phyloP scores from a whole-genome alignment of 2,797 vertebrate species.

The Mormyrus hasselquistii region DNA sequence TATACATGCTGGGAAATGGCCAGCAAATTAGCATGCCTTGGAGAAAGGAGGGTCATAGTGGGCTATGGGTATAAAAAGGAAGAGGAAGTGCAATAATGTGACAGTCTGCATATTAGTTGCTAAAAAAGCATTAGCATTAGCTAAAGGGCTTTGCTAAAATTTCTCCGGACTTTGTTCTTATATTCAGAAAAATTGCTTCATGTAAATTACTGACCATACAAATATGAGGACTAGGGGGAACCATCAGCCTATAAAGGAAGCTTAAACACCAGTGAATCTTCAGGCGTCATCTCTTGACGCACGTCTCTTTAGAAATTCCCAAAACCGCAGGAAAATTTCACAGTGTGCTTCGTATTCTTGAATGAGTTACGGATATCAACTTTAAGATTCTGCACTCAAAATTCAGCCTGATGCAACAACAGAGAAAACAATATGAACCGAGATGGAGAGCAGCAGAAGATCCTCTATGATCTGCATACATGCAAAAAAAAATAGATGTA shows the following conservation, averaged over 20 bases:
- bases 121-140: neutral
- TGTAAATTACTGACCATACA: neutral
- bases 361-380: neutral
- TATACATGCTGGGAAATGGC: neutral
- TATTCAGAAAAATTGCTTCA: neutral
- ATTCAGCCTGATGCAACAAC: neutral
- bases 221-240: neutral
- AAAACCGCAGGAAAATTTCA: neutral
- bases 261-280: neutral
- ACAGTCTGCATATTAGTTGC: neutral
- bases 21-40: neutral
- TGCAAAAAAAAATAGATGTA: neutral
- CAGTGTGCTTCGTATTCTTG: neutral
- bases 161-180: neutral
- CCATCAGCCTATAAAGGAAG: neutral
- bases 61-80: neutral
- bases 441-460: neutral
- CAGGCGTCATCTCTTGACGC: neutral
- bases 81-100: neutral
- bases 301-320: neutral
- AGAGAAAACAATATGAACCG: neutral
- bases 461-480: neutral
- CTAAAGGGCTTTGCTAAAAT: neutral
- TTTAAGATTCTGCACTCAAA: neutral
- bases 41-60: neutral